Base-by-base conservation (phyloP, 2,888 invertebrate species). In the Lepidochrysops patricia region DNA sequence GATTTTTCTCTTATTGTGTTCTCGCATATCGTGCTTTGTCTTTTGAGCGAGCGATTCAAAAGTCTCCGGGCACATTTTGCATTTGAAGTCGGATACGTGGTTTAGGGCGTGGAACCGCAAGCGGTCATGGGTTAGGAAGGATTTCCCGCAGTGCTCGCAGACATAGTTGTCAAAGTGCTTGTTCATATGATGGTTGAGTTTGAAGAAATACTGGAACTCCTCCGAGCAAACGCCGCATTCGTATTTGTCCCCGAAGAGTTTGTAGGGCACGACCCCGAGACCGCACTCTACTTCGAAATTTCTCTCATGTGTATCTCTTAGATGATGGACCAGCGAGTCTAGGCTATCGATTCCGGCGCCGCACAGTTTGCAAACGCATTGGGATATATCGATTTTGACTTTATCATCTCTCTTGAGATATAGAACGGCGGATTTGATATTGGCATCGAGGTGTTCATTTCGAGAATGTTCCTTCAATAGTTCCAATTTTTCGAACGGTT, bases 131-230 rank as follows among this genome's bases (percentile, higher is more conserved):
- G 80, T 85, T 0, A 88, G 58, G 37, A 88, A 89, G 0, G 80
- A 80, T 60, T 85, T 87, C 0, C 89, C 89, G 57, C 89, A 89
- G 0, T 74, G 32, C 34, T 88, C 88, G 60, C 89, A 89, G 0
- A 88, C 73, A 29, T 82, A 87, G 60, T 72, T 74, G 0, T 82
- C 83, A 57, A 68, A 89, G 62, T 89, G 89, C 4, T 70, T 67
- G 60, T 89, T 89, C 87, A 89, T 88, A 58, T 89, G 89, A 57
- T 87, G 83, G 57, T 88, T 89, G 0, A 88, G 62, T 62, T 82
- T 88, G 3, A 81, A 76, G 57, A 87, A 89, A 60, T 85, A 88
- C 29, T 79, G 75, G 57, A 86, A 88, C 0, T 71, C 65, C 57
- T 77, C 71, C 0, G 67, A 66, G 57, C 89, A 89, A 0, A 84